Percentiles rank a stretch among this genome's conserved stretches.
These are phyloP conservation scores for Anas bernieri DNA, from an alignment of 2,797 vertebrate genomes.

Conservation along the genomic window DNA sequence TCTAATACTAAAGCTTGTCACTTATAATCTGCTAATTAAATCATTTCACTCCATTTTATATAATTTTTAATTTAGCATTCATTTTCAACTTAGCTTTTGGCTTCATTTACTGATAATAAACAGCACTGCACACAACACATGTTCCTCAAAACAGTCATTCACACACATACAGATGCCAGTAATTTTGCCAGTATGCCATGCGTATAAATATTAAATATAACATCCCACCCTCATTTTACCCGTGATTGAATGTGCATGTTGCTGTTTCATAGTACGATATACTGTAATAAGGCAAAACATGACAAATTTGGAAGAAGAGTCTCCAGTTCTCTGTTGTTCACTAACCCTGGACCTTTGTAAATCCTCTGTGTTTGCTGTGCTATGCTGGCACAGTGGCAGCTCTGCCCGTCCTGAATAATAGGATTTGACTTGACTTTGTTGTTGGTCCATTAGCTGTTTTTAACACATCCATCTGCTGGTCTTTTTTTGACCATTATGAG, in stretches of 20 bases:
- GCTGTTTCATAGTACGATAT: background rate
- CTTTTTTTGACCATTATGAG: background rate
- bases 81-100: conserved; percentile 85
- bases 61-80: conserved; percentile 87
- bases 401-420: background rate
- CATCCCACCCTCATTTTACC: conserved; percentile 74
- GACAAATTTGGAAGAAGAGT: background rate
- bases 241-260: conserved; percentile 74
- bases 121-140: conserved; percentile 81
- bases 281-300: conserved; percentile 4
- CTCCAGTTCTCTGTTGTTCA: background rate
- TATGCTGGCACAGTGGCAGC: background rate
- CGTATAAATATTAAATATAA: conserved; percentile 77
- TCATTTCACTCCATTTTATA: conserved; percentile 82
- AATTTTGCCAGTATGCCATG: conserved; percentile 76
- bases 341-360: background rate
- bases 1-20: conserved; percentile 72
- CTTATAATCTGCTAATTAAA: conserved; percentile 84
- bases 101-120: conserved; percentile 85
- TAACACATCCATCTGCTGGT: background rate
- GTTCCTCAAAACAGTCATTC: conserved; percentile 77
- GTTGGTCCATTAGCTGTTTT: background rate
- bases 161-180: conserved; percentile 79
- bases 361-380: background rate
- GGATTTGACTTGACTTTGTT: background rate